Evolutionary conservation across 2,797 vertebrate species (phyloP), one percentile per base, ranked within the genome.

Genomic region (Myotis vivesi): DNA sequence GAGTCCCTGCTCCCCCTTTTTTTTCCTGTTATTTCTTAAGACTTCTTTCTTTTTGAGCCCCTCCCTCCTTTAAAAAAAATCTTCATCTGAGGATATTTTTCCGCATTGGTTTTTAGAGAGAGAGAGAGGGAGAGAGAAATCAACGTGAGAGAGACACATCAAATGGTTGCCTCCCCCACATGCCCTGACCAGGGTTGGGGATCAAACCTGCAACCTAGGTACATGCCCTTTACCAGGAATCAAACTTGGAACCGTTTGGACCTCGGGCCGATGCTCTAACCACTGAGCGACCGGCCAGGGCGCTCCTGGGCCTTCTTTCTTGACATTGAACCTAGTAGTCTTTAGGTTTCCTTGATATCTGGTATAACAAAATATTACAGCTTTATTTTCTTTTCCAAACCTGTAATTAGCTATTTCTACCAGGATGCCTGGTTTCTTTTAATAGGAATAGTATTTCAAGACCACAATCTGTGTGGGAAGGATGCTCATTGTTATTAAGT

Each of bases 341-440:
- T 92, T 59, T 79, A 19, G 59, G 41, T 90, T 79, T 94, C 33
- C 53, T 82, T 89, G 57, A 59, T 82, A 44, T 82, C 64, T 87
- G 46, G 5, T 72, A 15, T 46, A 82, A 80, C 15, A 80, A 59
- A 76, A 80, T 23, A 30, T 84, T 66, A 38, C 46, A 83, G 20
- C 22, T 87, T 83, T 83, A 25, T 59, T 92, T 87, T 96, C 19
- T 75, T 62, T 86, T 73, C 53, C n/a, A 88, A 44, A 80, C 15
- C n/a, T 94, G 38, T 64, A 83, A 59, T 53, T 76, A 49, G 13
- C 25, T 83, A 76, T 71, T 55, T 75, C 44, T 90, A 83, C 22
- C 36, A 66, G 38, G 16, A 86, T 82, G 53, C 20, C 17, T 55
- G 8, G 4, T 94, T 87, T 23, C 20, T 66, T 94, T 90, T 66